Percentiles rank a stretch among this genome's conserved stretches.
Conservation (phyloP, 92 coral and sea anemone genomes). For the Bergia sp. region DNA sequence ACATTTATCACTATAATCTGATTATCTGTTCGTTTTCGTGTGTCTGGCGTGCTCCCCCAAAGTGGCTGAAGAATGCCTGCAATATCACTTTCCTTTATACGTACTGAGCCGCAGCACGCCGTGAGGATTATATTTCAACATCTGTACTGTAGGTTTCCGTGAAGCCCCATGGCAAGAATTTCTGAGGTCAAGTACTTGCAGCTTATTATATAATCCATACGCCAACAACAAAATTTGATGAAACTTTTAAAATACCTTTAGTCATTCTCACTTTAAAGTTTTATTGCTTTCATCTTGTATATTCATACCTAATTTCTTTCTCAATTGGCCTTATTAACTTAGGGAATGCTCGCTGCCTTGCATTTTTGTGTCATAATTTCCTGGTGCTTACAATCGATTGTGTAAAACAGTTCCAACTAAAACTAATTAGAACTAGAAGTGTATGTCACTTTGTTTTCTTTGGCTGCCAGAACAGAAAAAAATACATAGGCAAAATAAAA, state of each 20-base stretch:
- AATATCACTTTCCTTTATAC: neutral
- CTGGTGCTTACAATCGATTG: too few relatives aligned
- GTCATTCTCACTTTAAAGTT: too few relatives aligned
- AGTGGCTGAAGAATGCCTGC: slow-evolving; percentile 24
- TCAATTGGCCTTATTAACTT: too few relatives aligned
- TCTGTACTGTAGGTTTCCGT: slow-evolving; percentile 15
- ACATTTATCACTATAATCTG: slow-evolving; percentile 34
- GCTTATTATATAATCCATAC: neutral
- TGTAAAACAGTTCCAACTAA: too few relatives aligned
- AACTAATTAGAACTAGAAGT: too few relatives aligned
- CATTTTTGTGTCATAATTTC: too few relatives aligned
- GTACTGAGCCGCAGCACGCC: neutral
- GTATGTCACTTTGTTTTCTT: too few relatives aligned
- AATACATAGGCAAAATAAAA: too few relatives aligned
- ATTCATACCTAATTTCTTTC: too few relatives aligned
- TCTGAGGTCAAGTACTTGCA: slow-evolving; percentile 18
- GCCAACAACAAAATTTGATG: neutral
- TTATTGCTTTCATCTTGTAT: too few relatives aligned
- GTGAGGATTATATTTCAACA: neutral
- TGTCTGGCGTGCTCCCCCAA: slow-evolving; percentile 22
- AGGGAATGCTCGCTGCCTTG: too few relatives aligned
- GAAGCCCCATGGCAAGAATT: slow-evolving; percentile 15
- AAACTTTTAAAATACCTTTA: neutral
- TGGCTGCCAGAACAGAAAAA: too few relatives aligned
- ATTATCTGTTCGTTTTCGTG: slow-evolving; percentile 30